phyloP scores from a whole-genome alignment of 2,888 invertebrate genomes.

The Hyalella azteca region DNA sequence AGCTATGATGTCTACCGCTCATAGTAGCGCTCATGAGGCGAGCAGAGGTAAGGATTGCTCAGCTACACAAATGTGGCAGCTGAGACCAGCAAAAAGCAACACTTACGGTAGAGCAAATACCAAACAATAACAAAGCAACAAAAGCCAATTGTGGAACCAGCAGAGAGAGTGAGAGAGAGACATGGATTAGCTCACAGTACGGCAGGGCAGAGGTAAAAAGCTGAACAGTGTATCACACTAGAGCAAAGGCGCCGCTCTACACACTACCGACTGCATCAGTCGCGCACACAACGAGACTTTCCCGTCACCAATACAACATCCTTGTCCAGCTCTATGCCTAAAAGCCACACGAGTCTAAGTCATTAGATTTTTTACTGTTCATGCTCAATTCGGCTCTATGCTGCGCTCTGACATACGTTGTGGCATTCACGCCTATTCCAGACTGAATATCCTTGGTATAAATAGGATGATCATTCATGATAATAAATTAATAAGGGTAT shows the following conservation, averaged over 20 bases:
- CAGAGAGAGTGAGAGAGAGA: slow-evolving; percentile 26
- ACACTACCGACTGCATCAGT: not conserved
- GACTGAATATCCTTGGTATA: too few species aligned
- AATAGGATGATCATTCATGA: too few species aligned
- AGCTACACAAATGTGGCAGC: not conserved
- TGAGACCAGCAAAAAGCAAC: not conserved
- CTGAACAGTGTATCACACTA: not conserved
- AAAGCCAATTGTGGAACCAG: slow-evolving; percentile 16
- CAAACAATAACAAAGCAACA: slow-evolving; percentile 36
- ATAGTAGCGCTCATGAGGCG: too few species aligned
- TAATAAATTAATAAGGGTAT: too few species aligned
- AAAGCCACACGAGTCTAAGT: not conserved
- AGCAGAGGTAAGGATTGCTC: too few species aligned
- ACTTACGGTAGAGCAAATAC: slow-evolving; percentile 14
- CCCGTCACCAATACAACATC: not conserved
- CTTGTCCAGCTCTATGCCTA: not conserved
- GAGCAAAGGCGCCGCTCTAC: slow-evolving; percentile 5
- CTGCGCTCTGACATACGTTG: too few species aligned
- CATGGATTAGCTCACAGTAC: slow-evolving; percentile 27
- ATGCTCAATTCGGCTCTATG: too few species aligned
- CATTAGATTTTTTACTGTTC: slow-evolving; percentile 7
- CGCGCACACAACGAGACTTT: not conserved
- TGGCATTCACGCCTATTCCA: too few species aligned
- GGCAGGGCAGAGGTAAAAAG: slow-evolving; percentile 2
- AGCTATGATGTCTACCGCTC: too few species aligned